A percentile compares a stretch with the other conserved stretches of the same genome.
phyloP scores from a whole-genome alignment of 2,888 invertebrate genomes.

The Ormyrus thymus region DNA sequence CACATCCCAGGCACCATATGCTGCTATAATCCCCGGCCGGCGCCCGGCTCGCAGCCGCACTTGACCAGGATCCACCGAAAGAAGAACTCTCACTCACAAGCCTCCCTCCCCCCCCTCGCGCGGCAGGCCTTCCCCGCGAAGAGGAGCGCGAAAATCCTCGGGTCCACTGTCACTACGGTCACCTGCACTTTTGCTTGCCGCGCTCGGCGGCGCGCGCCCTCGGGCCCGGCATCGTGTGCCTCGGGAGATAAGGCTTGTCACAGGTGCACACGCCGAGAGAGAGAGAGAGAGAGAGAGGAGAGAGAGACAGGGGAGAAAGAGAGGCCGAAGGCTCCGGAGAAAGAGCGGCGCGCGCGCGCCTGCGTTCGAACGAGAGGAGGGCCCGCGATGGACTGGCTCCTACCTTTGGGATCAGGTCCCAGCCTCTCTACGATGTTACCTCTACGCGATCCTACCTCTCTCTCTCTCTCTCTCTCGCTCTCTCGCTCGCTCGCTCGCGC shows the following conservation, averaged over 20 bases:
- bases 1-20: slow-evolving; percentile 43
- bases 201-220: slow-evolving; percentile 5
- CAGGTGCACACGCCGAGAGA: too few species aligned
- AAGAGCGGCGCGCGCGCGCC: slow-evolving; percentile 2
- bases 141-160: background rate
- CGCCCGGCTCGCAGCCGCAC: slow-evolving; percentile 7
- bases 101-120: background rate
- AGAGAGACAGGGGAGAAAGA: too few species aligned
- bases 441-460: slow-evolving; percentile 17
- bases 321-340: too few species aligned
- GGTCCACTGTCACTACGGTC: background rate
- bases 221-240: background rate
- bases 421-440: slow-evolving; percentile 59
- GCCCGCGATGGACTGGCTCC: slow-evolving; percentile 75
- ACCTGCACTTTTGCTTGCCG: background rate
- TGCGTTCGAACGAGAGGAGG: slow-evolving; percentile 72
- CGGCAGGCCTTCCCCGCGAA: slow-evolving; percentile 3
- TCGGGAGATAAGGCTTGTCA: too few species aligned
- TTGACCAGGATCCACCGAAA: too few species aligned
- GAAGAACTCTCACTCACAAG: background rate
- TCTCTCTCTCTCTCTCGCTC: slow-evolving; percentile 12
- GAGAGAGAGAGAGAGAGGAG: too few species aligned
- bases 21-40: slow-evolving; percentile 8
- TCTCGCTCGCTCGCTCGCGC: background rate
- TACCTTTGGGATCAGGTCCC: slow-evolving; percentile 74